Evolutionary conservation across 1,140 invertebrate genomes (phyloP).

Genomic region (Tachypleus tridentatus): DNA sequence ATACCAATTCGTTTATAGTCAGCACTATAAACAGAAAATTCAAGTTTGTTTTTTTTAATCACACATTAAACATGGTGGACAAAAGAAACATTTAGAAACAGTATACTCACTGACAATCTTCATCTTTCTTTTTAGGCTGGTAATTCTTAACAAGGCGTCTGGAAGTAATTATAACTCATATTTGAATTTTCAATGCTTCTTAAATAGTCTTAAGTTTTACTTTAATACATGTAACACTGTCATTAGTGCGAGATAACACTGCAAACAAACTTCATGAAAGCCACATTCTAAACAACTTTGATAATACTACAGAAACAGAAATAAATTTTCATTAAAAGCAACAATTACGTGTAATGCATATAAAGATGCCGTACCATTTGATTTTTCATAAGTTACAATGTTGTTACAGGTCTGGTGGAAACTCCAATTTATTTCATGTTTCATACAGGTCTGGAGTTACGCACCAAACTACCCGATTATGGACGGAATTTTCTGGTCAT

Average conservation of each 20-base stretch:
- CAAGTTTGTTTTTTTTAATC: too few relatives aligned
- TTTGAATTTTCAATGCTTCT: neutral
- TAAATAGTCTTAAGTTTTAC: neutral
- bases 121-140: conserved; percentile 94
- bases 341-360: too few relatives aligned
- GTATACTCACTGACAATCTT: conserved; percentile 74
- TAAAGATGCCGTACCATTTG: too few relatives aligned
- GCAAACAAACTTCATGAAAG: neutral
- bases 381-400: too few relatives aligned
- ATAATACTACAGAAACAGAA: neutral
- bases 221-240: neutral
- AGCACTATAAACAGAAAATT: neutral
- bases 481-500: too few relatives aligned
- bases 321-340: neutral
- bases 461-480: too few relatives aligned
- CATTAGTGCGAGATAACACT: neutral
- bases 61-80: too few relatives aligned
- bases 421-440: too few relatives aligned
- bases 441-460: too few relatives aligned
- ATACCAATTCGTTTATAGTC: conserved; percentile 1
- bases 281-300: neutral
- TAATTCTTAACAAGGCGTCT: conserved; percentile 93
- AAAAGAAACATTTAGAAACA: conserved; percentile 34
- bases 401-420: too few relatives aligned
- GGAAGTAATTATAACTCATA: conserved; percentile 37